A percentile compares a stretch with the other conserved stretches of the same genome.
Conservation (phyloP, 2,797 vertebrate genomes). For the Bradypodion pumilum region DNA sequence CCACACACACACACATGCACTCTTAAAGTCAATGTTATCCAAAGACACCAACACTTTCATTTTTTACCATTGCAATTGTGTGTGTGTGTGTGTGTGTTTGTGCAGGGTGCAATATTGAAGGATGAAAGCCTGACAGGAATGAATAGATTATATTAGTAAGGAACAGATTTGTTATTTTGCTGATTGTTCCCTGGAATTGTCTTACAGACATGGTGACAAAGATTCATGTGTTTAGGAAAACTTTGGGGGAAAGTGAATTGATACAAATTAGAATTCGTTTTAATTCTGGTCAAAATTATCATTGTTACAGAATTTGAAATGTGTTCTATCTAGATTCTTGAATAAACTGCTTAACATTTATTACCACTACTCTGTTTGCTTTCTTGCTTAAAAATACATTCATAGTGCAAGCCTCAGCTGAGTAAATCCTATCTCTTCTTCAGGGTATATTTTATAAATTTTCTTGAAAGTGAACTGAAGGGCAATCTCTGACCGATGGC, state of each 20-base stretch:
- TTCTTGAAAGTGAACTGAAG: neutral
- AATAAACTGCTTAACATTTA: neutral
- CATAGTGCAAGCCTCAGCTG: neutral
- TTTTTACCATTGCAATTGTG: neutral
- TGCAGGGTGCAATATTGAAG: neutral
- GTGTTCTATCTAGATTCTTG: neutral
- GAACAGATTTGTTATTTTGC: neutral
- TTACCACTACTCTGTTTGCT: neutral
- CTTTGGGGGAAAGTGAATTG: neutral
- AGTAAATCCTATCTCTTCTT: neutral
- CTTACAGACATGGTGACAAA: neutral
- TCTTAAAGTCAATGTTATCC: neutral
- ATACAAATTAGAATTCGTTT: neutral
- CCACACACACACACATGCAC: no score
- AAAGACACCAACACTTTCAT: neutral
- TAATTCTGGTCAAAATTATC: neutral
- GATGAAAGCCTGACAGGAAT: neutral
- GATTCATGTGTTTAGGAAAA: neutral
- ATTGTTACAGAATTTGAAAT: neutral
- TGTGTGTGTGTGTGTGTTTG: no score
- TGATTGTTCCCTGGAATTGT: neutral
- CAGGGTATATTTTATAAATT: neutral
- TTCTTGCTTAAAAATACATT: neutral
- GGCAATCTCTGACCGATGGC: neutral
- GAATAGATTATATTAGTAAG: neutral